Base-by-base conservation (phyloP, 2,797 vertebrate genomes). In the Eutrigla gurnardus region DNA sequence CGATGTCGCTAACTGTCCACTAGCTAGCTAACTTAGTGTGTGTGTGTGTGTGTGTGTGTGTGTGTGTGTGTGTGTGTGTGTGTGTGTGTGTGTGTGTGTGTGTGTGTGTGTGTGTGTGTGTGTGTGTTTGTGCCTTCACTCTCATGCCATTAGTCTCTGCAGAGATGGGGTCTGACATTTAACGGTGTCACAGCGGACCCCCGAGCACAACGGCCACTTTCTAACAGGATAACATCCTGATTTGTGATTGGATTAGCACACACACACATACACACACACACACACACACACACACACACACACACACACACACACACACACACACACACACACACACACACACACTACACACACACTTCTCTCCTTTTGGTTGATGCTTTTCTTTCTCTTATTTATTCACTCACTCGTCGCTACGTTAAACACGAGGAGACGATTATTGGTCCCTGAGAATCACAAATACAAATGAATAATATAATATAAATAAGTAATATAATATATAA, bases 81-180 rank as follows among this genome's bases (percentile, higher is more conserved):
- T n/a, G 15, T n/a, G 45, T 47, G 45, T 47, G 45, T 47, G 15
- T 47, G 12, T n/a, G 14, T 49, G 17, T 70, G 57, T 72, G 18
- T 62, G 33, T 70, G 35, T 63, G 60, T 65, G 77, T 66, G 68
- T 73, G 70, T 72, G 53, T 68, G 52, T 65, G 80, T 74, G 70
- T 70, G 58, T 65, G 74, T 74, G 74, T 61, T 33, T 70, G 10
- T 64, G n/a, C 25, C 35, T 46, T 37, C 2, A 3, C 6, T 75
- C 78, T 70, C 53, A 53, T 86, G 70, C 57, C 33, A 77, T 90
- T 83, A 76, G 74, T 80, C 75, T 88, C 47, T 68, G 67, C 59
- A 66, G 77, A 75, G 82, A 88, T 82, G 75, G 65, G 73, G 8
- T 81, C 75, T 87, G 86, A 89, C 84, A 90, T 90, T 87, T 84